Evolutionary conservation across 1,140 invertebrate species (phyloP).

Genomic region (Anastrepha ludens): DNA sequence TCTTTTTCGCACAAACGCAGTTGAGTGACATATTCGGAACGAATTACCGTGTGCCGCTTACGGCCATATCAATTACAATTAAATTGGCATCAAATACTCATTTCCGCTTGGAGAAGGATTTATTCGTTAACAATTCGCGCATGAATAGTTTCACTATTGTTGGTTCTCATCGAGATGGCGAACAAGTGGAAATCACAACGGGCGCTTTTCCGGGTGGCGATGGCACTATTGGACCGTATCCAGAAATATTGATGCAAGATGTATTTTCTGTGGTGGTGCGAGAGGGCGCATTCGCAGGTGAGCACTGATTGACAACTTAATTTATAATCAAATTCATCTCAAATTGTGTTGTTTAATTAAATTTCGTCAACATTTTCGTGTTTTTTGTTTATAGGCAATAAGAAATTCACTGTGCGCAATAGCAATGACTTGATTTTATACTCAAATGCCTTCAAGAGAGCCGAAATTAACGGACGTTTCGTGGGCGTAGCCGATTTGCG

Average conservation of each 20-base stretch:
- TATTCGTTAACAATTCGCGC: constrained; percentile 63
- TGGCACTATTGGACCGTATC: constrained; percentile 62
- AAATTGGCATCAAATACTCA: constrained; percentile 58
- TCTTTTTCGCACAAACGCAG: constrained; percentile 3
- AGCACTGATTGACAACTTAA: constrained; percentile 53
- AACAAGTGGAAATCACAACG: constrained; percentile 64
- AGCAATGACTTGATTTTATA: constrained; percentile 61
- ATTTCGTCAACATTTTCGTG: not conserved
- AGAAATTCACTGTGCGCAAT: constrained; percentile 64
- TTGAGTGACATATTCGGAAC: constrained; percentile 56
- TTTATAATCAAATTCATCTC: not conserved
- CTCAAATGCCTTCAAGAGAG: constrained; percentile 63
- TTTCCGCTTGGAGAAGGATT: constrained; percentile 60
- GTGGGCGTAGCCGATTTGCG: constrained; percentile 59
- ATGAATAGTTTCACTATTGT: constrained; percentile 66
- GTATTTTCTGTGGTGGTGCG: constrained; percentile 61
- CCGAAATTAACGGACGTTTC: constrained; percentile 63
- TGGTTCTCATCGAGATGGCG: constrained; percentile 58
- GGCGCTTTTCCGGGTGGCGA: constrained; percentile 65
- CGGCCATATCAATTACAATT: constrained; percentile 60
- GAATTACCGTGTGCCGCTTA: constrained; percentile 55
- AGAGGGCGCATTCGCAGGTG: constrained; percentile 62
- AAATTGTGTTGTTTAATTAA: constrained; percentile 31
- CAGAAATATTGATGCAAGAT: constrained; percentile 65
- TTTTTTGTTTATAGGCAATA: constrained; percentile 59